Evolutionary conservation across 2,797 vertebrate species (phyloP), one percentile per base, ranked within the genome.

Genomic region (Cynodonichthys magdalenae): DNA sequence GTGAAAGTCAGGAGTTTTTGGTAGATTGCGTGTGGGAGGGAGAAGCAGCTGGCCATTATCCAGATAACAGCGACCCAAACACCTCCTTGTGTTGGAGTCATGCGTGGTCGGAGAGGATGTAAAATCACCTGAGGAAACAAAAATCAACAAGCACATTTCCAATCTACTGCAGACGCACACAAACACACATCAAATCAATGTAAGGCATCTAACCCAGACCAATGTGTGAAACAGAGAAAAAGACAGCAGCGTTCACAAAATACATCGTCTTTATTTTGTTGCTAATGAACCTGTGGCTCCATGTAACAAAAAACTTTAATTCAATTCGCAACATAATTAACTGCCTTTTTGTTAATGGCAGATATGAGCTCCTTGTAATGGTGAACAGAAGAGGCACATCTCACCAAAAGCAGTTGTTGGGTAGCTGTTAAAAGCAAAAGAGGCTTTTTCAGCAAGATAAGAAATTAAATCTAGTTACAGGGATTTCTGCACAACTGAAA

Each of bases 41-140:
- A 98, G 82, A 98, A 98, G 80, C 95, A 95, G 5, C 91, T 90
- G n/a, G 95, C 96, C 97, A 97, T 94, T 55, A 95, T 89, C 97
- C 97, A 98, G 79, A 98, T 97, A 58, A 94, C 53, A 17, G 84
- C 73, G 1, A 98, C 90, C 79, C 91, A 97, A 62, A 95, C 59
- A 7, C 92, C 71, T 0, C 95, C 95, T 80, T 92, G 94, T 11
- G 89, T 79, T 5, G 87, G 86, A 9, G 96, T 94, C 91, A 97
- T 93, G 59, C 96, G 94, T 29, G 95, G 95, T 77, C 95, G 95
- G 71, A 98, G 67, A 0, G 96, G 97, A 59, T 98, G 92, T 87
- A 98, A 90, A 75, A 98, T 96, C 20, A 97, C 94, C 96, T 98
- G 71, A 15, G 17, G 10, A 29, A 17, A 48, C 4, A 41, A 49